These are phyloP conservation scores for Branchinecta lindahli DNA, from an alignment of 1,140 invertebrate genomes.

Conservation along the genomic window DNA sequence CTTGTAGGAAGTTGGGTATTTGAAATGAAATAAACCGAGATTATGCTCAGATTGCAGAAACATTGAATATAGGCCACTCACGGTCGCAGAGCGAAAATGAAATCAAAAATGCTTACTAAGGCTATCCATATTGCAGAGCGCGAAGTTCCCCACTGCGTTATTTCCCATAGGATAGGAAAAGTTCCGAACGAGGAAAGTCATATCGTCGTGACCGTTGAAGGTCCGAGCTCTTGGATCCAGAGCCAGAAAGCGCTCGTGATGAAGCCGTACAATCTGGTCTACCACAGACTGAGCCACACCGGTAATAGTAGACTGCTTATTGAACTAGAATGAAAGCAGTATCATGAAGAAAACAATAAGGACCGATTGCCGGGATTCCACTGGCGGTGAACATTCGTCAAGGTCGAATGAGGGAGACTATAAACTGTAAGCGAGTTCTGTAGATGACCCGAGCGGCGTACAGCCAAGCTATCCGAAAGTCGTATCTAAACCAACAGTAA, in stretches of 20 bases:
- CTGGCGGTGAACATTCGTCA: neutral
- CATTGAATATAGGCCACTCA: too few relatives aligned
- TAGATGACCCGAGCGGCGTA: too few relatives aligned
- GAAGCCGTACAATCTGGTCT: constrained; percentile 64
- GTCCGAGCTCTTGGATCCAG: constrained; percentile 19
- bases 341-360: neutral
- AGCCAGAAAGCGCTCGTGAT: constrained; percentile 64
- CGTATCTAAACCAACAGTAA: too few relatives aligned
- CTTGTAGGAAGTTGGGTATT: too few relatives aligned
- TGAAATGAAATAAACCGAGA: too few relatives aligned
- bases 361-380: too few relatives aligned
- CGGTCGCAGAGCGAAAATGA: too few relatives aligned
- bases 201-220: constrained; percentile 49
- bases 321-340: constrained; percentile 42
- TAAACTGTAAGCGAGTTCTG: constrained; percentile 17
- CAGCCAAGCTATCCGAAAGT: too few relatives aligned
- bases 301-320: constrained; percentile 56
- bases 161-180: constrained; percentile 63
- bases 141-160: neutral
- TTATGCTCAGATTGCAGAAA: too few relatives aligned
- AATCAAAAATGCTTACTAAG: too few relatives aligned
- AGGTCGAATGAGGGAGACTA: neutral
- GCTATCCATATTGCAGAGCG: too few relatives aligned
- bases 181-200: constrained; percentile 68
- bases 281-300: constrained; percentile 73